Conservation (phyloP, 2,888 invertebrate species). For the Frankliniella fusca region DNA sequence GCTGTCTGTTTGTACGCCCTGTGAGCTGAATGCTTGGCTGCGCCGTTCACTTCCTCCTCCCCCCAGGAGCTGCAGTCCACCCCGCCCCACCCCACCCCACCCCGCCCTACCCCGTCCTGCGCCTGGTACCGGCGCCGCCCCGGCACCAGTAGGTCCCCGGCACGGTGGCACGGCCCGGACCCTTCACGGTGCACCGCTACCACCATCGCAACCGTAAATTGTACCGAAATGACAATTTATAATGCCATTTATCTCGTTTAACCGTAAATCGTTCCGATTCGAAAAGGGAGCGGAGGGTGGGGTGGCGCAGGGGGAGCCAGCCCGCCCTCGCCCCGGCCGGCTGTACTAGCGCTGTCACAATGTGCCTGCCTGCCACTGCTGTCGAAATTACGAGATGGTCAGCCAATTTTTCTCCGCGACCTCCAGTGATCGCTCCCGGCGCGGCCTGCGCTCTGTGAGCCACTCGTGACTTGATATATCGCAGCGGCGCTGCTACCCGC, state of each 20-base stretch:
- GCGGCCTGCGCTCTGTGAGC: no score
- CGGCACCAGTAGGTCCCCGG: background rate
- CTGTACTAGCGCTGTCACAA: background rate
- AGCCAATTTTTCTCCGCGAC: background rate
- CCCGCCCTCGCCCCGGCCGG: background rate
- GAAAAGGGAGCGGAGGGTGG: no score
- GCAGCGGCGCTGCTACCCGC: no score
- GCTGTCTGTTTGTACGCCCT: no score
- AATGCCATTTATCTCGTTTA: slow-evolving; percentile 25
- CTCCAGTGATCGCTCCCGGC: no score
- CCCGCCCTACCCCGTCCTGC: background rate
- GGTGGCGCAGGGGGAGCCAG: no score
- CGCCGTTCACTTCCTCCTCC: no score
- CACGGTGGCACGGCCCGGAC: background rate
- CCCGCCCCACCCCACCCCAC: background rate
- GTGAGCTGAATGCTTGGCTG: no score
- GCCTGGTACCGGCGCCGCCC: background rate
- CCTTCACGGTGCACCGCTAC: background rate
- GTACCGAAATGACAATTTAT: slow-evolving; percentile 23
- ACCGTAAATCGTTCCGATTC: slow-evolving; percentile 2
- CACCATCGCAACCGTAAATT: slow-evolving; percentile 11
- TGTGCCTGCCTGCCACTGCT: background rate
- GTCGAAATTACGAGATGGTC: background rate
- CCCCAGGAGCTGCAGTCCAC: no score
- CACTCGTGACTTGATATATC: no score